These are phyloP conservation scores for Felis chaus DNA, from an alignment of 2,113 vertebrate genomes.

Conservation along the genomic window DNA sequence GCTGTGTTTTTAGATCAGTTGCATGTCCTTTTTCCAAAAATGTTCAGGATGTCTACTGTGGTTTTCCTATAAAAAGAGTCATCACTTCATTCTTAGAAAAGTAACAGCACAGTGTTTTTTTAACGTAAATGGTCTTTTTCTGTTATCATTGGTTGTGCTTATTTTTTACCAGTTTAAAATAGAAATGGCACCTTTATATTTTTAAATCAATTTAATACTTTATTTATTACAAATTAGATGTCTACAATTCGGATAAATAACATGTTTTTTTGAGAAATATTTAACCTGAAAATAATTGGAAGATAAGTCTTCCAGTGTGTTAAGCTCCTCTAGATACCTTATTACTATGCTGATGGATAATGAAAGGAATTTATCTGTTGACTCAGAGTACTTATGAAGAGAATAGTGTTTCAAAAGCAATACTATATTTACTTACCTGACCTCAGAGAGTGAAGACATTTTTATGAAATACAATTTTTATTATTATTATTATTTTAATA, in stretches of 20 bases:
- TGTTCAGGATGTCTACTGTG: neutral
- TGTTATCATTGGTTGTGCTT: neutral
- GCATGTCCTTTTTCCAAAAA: neutral
- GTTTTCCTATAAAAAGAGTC: neutral
- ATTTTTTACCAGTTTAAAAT: conserved; percentile 34
- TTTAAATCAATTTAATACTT: neutral
- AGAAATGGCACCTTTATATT: neutral
- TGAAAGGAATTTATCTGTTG: conserved; percentile 32
- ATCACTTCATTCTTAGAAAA: conserved; percentile 16
- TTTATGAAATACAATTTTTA: neutral
- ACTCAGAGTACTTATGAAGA: neutral
- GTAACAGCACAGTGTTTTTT: neutral
- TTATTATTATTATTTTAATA: neutral
- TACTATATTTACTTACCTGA: neutral
- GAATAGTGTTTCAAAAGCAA: conserved; percentile 4
- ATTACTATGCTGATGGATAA: neutral
- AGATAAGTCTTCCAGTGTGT: neutral
- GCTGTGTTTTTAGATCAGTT: neutral
- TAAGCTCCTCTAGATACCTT: neutral
- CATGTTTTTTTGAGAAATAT: conserved; percentile 6
- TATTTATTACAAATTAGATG: conserved; percentile 30
- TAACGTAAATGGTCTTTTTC: conserved; percentile 4
- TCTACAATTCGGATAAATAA: conserved; percentile 29
- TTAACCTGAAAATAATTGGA: conserved; percentile 25
- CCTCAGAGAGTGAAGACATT: neutral